Evolutionary conservation across 2,113 vertebrate species (phyloP), one percentile per base, ranked within the genome.

Genomic region (Hassar affinis): DNA sequence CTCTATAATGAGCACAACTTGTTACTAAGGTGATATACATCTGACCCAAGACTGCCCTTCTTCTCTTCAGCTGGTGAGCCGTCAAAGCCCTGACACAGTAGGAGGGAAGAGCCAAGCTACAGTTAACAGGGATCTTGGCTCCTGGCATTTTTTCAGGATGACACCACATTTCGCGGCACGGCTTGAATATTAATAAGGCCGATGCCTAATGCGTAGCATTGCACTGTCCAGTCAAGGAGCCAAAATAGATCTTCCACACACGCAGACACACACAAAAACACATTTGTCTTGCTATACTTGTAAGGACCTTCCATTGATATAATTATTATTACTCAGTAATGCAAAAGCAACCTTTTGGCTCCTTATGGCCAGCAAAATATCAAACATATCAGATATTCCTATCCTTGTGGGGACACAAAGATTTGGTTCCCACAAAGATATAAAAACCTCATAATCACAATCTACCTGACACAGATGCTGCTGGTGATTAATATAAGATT

Each of bases 1-100:
- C 51, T 74, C 18, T 82, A 49, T 82, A 75, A 75, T 62, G 81
- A 82, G 45, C 9, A 18, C n/a, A 22, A 59, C 52, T 27, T 82
- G n/a, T 71, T n/a, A 72, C 22, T 2, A 30, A 74, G 35, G 51
- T 74, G 52, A 72, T 59, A 35, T 61, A 22, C 69, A 45, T 74
- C 4, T 61, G 17, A 61, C 71, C 57, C 42, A 30, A 51, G 56
- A 17, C 42, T 75, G 35, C 52, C 71, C 69, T 76, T 35, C 51
- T 27, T 49, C 49, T 11, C 17, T 35, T 51, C 71, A 12, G 10
- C 33, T 52, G 77, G 22, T 22, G 38, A 68, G 47, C 20, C 0
- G 17, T 81, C 35, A 47, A 59, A 42, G 25, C 66, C 51, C 14
- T 59, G 68, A 49, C 27, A 18, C 38, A 6, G 17, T n/a, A 33